Conservation (phyloP, 2,888 invertebrate species). For the Scaptomyza tumidula region DNA sequence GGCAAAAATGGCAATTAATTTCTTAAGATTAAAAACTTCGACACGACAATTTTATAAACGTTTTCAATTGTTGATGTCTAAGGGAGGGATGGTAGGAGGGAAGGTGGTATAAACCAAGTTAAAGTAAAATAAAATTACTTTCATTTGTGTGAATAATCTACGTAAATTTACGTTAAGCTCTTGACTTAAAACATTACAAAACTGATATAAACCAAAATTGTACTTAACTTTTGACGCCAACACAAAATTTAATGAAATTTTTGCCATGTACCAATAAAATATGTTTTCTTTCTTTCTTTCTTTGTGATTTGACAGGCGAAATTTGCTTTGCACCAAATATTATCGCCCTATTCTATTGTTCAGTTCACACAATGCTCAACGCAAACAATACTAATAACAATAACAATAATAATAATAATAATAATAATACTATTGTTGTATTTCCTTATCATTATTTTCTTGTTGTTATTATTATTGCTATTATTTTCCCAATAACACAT, state of each 20-base stretch:
- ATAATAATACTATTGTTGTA: constrained; percentile 29
- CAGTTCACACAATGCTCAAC: constrained; percentile 35
- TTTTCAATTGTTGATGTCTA: background rate
- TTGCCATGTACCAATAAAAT: background rate
- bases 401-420: constrained; percentile 13
- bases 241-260: constrained; percentile 10
- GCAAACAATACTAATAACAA: constrained; percentile 15
- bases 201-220: background rate
- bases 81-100: background rate
- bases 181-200: constrained; percentile 13
- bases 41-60: constrained; percentile 33
- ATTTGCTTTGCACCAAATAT: constrained; percentile 51
- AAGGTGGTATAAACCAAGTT: background rate
- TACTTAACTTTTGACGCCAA: constrained; percentile 22
- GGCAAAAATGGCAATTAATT: constrained; percentile 64
- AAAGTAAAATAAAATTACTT: constrained; percentile 23
- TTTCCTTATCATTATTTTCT: constrained; percentile 41
- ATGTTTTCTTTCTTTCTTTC: background rate
- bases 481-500: constrained; percentile 29
- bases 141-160: constrained; percentile 18
- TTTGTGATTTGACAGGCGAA: constrained; percentile 29
- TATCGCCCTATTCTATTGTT: constrained; percentile 41
- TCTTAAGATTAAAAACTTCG: constrained; percentile 47
- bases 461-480: constrained; percentile 32
- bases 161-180: background rate